Percentiles rank a stretch among this genome's conserved stretches.
Conservation (phyloP, 1,140 invertebrate species). For the Pararge aegeria region DNA sequence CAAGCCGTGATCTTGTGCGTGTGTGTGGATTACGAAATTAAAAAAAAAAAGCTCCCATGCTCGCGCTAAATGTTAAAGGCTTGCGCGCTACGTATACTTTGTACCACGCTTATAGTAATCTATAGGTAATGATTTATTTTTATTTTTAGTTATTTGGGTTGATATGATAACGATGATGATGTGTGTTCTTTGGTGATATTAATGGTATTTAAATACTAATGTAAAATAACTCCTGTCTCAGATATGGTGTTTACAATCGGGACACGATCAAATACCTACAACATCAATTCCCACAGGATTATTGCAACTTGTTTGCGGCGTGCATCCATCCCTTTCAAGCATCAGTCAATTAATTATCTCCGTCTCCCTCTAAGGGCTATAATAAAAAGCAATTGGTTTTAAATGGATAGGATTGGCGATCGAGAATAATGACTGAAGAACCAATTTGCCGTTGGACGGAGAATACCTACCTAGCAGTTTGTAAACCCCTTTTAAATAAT, state of each 20-base stretch:
- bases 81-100: constrained; percentile 21
- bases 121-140: too few species aligned
- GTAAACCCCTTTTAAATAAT: constrained; percentile 53
- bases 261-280: too few species aligned
- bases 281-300: background rate
- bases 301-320: constrained; percentile 28
- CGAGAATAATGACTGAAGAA: constrained; percentile 64
- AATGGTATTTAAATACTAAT: too few species aligned
- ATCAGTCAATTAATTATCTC: constrained; percentile 18
- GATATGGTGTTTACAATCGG: too few species aligned
- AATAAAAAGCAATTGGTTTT: constrained; percentile 80
- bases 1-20: constrained; percentile 52
- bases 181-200: too few species aligned
- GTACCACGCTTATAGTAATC: too few species aligned
- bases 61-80: background rate
- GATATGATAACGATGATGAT: background rate
- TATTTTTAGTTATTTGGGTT: too few species aligned
- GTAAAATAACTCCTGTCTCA: too few species aligned
- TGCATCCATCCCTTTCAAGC: constrained; percentile 43
- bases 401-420: constrained; percentile 78
- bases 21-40: constrained; percentile 29
- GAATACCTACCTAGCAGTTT: constrained; percentile 45
- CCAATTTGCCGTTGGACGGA: constrained; percentile 60
- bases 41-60: constrained; percentile 45
- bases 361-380: constrained; percentile 53